A percentile compares a stretch with the other conserved stretches of the same genome.
These are phyloP conservation scores for Bergia puertoricense DNA, from an alignment of 92 coral and sea anemone species.

Conservation along the genomic window DNA sequence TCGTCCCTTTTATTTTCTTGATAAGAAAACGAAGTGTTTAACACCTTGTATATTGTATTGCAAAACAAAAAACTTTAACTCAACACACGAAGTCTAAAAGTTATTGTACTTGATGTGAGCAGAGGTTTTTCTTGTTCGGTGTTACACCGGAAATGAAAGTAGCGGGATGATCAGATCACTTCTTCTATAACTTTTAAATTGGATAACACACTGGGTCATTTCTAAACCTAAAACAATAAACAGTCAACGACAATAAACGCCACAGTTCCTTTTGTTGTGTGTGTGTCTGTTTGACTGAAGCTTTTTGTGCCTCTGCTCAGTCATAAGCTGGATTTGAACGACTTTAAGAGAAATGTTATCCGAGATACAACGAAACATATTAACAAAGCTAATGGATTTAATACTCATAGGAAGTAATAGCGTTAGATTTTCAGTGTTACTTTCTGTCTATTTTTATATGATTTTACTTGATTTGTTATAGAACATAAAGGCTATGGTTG, in stretches of 20 bases:
- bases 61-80: constrained; percentile 9
- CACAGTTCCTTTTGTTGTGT: constrained; percentile 4
- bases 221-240: background rate
- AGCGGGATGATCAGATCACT: background rate
- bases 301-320: background rate
- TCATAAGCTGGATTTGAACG: background rate
- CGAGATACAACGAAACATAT: background rate
- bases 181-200: background rate
- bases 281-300: background rate
- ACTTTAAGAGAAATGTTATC: background rate
- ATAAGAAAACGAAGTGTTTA: constrained; percentile 14
- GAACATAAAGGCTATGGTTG: background rate
- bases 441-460: too few species aligned
- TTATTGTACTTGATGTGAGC: constrained; percentile 23
- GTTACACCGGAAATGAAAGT: background rate
- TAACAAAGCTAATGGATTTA: background rate
- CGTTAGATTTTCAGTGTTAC: background rate
- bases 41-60: constrained; percentile 41
- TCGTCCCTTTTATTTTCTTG: background rate
- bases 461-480: background rate
- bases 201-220: background rate
- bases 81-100: constrained; percentile 19
- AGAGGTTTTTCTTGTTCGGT: background rate
- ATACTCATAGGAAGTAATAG: background rate
- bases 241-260: background rate